Evolutionary conservation across 1,140 invertebrate genomes (phyloP).

Genomic region (Pseudomyrmex gracilis): DNA sequence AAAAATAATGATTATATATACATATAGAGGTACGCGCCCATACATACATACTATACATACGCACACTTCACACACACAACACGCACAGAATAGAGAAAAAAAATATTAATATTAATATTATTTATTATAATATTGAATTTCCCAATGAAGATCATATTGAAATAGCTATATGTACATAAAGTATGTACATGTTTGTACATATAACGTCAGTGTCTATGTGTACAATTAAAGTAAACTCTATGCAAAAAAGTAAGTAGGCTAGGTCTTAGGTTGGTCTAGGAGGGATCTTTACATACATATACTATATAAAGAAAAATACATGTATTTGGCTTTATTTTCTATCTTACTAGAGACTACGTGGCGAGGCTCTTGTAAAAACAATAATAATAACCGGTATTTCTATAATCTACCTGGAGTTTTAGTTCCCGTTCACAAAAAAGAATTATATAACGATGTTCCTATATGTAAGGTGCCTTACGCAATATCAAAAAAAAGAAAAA

Average conservation of each 20-base stretch:
- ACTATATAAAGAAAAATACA: slow-evolving; percentile 69
- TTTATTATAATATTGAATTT: slow-evolving; percentile 70
- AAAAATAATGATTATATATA: slow-evolving; percentile 76
- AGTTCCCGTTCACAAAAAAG: slow-evolving; percentile 29
- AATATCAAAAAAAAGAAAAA: slow-evolving; percentile 26
- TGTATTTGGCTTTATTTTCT: slow-evolving; percentile 78
- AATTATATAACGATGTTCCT: slow-evolving; percentile 64
- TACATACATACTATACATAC: slow-evolving; percentile 70
- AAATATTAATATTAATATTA: not conserved
- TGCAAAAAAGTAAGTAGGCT: slow-evolving; percentile 74
- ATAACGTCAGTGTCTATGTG: slow-evolving; percentile 80
- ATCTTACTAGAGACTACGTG: slow-evolving; percentile 77
- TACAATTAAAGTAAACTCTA: slow-evolving; percentile 78
- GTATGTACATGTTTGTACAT: slow-evolving; percentile 81
- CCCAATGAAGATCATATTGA: slow-evolving; percentile 46
- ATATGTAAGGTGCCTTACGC: slow-evolving; percentile 71
- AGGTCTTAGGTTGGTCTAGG: slow-evolving; percentile 78
- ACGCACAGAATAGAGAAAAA: slow-evolving; percentile 59
- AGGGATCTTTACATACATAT: slow-evolving; percentile 79
- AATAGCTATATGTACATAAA: slow-evolving; percentile 77
- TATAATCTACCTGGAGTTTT: slow-evolving; percentile 32
- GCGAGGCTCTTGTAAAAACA: slow-evolving; percentile 78
- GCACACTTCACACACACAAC: slow-evolving; percentile 54
- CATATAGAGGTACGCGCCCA: slow-evolving; percentile 51
- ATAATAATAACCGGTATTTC: slow-evolving; percentile 50